A percentile compares a stretch with the other conserved stretches of the same genome.
These are phyloP conservation scores for Lomographa bimaculata DNA, from an alignment of 2,888 invertebrate species.

Conservation along the genomic window DNA sequence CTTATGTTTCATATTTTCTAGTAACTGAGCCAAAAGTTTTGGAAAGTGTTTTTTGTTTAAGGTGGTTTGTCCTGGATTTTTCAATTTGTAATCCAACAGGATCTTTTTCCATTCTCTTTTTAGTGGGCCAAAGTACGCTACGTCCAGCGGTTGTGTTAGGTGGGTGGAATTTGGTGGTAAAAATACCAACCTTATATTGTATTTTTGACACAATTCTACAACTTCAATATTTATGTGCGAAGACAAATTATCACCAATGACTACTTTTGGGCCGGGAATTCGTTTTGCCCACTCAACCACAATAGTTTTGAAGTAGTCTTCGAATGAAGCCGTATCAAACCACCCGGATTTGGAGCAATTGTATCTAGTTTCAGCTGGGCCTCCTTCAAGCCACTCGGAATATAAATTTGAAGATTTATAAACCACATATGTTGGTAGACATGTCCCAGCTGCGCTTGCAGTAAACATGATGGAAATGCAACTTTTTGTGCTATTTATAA, in stretches of 20 bases:
- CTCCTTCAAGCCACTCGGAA: slow-evolving; percentile 4
- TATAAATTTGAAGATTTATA: slow-evolving; percentile 9
- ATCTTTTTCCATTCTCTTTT: slow-evolving; percentile 32
- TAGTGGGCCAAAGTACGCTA: slow-evolving; percentile 30
- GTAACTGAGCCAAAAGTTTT: slow-evolving; percentile 9
- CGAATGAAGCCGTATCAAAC: slow-evolving; percentile 24
- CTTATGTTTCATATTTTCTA: slow-evolving; percentile 7
- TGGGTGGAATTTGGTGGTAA: slow-evolving; percentile 33
- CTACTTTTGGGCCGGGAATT: slow-evolving; percentile 8
- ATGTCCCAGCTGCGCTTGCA: slow-evolving; percentile 2
- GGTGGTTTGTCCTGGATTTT: slow-evolving; percentile 18
- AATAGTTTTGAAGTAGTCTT: slow-evolving; percentile 7
- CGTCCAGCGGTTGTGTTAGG: slow-evolving; percentile 27
- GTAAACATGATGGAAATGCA: slow-evolving; percentile 8
- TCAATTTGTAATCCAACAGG: slow-evolving; percentile 21
- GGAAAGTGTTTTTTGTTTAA: slow-evolving; percentile 7
- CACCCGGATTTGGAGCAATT: slow-evolving; percentile 32
- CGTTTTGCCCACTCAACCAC: slow-evolving; percentile 5
- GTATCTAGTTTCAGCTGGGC: slow-evolving; percentile 26
- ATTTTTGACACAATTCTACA: slow-evolving; percentile 18
- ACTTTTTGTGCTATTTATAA: slow-evolving; percentile 3
- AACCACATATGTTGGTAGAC: slow-evolving; percentile 7
- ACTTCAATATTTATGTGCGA: slow-evolving; percentile 10
- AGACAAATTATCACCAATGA: slow-evolving; percentile 11
- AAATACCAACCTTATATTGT: slow-evolving; percentile 28